Base-by-base conservation (phyloP, 2,113 vertebrate genomes). In the Meleagris gallopavo region DNA sequence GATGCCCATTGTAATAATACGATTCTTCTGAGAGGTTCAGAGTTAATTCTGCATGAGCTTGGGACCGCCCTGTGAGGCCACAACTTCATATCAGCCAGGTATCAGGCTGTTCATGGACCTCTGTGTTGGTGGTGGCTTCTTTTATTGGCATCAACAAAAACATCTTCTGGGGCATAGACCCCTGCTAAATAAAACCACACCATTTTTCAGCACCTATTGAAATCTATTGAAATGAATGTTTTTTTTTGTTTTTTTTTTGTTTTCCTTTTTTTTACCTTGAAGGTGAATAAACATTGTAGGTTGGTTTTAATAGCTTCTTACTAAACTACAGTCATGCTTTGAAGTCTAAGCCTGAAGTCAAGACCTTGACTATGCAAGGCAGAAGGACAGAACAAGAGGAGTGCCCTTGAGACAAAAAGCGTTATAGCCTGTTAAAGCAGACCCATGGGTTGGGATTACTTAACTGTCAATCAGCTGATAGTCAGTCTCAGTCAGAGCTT, bases 101-200 rank as follows among this genome's bases (percentile, higher is more conserved):
- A 29, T 55, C 52, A 54, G 20, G 38, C 43, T 60, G 36, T 13
- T 2, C 8, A 8, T 11, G 16, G 7, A 16, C 0, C 0, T 74
- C 67, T 78, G 2, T 10, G 21, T 72, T 2, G 1, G 32, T 2
- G 1, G 32, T 50, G 48, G 11, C 41, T 55, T 52, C 52, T 75
- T 83, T 20, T 25, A 5, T 64, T 58, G 27, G 36, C 3, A 0
- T 16, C n/a, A 67, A 12, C 34, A 43, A 55, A 27, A 60, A 38
- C 20, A 11, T n/a, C 48, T 30, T 48, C 46, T 1, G 0, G 8
- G 11, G n/a, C 57, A 22, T 15, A 78, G 30, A 46, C 8, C 22
- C 32, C 48, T 13, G 25, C 45, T n/a, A 38, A 2, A 0, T 69
- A 65, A 46, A 82, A 57, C 29, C 27, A 32, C 29, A 20, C 13